Evolutionary conservation across 2,113 vertebrate genomes (phyloP).

Genomic region (Nanorana parkeri): DNA sequence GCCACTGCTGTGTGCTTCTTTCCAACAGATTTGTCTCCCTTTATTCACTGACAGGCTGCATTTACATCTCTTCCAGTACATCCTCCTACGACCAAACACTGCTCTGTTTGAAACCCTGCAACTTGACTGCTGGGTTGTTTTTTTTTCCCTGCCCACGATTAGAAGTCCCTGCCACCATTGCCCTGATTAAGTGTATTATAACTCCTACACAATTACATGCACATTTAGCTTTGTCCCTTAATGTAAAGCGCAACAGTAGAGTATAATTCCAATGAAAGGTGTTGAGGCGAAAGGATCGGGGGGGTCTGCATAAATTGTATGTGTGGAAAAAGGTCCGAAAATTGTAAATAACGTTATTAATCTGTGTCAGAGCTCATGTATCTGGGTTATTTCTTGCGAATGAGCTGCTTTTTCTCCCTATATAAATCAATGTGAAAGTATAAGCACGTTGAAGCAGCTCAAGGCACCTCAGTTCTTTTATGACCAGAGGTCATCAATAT

Average conservation of each 20-base stretch:
- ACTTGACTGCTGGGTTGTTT: slow-evolving; percentile 39
- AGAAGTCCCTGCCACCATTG: slow-evolving; percentile 20
- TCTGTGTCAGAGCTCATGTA: no score
- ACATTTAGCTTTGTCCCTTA: neutral
- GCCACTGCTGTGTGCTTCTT: slow-evolving; percentile 1
- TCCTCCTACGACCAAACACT: slow-evolving; percentile 22
- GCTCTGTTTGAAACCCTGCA: slow-evolving; percentile 35
- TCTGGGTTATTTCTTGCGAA: no score
- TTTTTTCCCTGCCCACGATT: slow-evolving; percentile 37
- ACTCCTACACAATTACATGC: slow-evolving; percentile 32
- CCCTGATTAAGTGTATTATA: slow-evolving; percentile 9
- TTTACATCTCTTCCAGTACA: slow-evolving; percentile 42
- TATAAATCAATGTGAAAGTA: no score
- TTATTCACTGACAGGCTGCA: slow-evolving; percentile 17
- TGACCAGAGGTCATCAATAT: no score
- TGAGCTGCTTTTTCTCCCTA: no score
- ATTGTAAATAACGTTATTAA: no score
- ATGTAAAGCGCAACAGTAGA: neutral
- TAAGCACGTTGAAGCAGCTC: no score
- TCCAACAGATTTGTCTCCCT: neutral
- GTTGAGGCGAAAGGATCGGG: no score
- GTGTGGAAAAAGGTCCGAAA: no score
- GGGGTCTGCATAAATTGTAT: no score
- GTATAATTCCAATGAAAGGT: neutral
- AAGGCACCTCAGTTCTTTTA: no score